These are phyloP conservation scores for Eurosta solidaginis DNA, from an alignment of 1,140 invertebrate species.

Conservation along the genomic window DNA sequence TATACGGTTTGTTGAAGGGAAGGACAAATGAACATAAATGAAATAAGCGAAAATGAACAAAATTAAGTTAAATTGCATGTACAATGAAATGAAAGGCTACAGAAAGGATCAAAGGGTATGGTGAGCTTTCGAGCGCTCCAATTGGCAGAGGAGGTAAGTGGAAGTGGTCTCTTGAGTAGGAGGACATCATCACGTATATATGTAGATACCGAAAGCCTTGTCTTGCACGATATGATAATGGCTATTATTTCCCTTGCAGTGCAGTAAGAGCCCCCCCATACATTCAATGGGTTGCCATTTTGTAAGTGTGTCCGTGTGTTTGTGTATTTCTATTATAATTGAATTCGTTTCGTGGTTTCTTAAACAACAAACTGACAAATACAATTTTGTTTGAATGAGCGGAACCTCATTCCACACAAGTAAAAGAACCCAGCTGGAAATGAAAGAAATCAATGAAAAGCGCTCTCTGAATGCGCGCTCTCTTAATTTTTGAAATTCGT, in stretches of 20 bases:
- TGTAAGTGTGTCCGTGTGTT: background rate
- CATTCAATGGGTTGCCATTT: background rate
- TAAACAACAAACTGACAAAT: constrained; percentile 15
- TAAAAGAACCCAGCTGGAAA: background rate
- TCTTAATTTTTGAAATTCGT: too few species aligned
- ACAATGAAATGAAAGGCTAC: background rate
- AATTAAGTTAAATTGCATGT: constrained; percentile 19
- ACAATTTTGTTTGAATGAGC: background rate
- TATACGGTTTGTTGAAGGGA: background rate
- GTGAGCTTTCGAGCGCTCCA: background rate
- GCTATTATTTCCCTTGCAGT: background rate
- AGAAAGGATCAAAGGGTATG: background rate
- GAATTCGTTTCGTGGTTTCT: background rate
- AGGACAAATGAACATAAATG: background rate
- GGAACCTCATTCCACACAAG: background rate
- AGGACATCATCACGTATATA: too few species aligned
- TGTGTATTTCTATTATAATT: background rate
- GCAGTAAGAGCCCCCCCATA: background rate
- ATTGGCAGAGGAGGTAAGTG: background rate
- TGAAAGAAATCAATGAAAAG: background rate
- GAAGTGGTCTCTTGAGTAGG: background rate
- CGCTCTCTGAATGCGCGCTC: too few species aligned
- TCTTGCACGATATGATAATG: constrained; percentile 4
- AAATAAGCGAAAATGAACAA: constrained; percentile 18
- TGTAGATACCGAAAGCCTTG: background rate